phyloP scores from a whole-genome alignment of 2,797 vertebrate genomes.

The Rhabdomys pumilio region DNA sequence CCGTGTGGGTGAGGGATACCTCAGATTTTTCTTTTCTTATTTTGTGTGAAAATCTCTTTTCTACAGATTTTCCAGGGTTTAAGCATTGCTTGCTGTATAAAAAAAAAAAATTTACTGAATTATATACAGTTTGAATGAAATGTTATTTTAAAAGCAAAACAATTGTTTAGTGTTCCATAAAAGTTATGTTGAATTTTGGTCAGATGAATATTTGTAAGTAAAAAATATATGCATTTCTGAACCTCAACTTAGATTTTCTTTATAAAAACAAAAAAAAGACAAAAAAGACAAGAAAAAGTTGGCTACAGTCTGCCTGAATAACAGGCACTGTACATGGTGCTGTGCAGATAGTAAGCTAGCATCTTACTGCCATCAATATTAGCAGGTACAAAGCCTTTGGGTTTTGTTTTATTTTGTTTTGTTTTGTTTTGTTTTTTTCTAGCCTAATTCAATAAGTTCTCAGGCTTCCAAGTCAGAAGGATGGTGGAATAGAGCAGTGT shows the following conservation, averaged over 20 bases:
- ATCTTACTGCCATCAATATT: slow-evolving; percentile 80
- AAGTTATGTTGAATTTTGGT: slow-evolving; percentile 94
- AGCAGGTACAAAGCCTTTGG: slow-evolving; percentile 72
- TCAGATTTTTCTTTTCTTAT: slow-evolving; percentile 90
- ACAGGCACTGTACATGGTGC: slow-evolving; percentile 84
- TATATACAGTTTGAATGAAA: slow-evolving; percentile 93
- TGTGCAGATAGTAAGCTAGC: slow-evolving; percentile 81
- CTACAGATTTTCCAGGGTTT: slow-evolving; percentile 92
- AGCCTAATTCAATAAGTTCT: slow-evolving; percentile 71
- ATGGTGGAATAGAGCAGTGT: slow-evolving; percentile 36
- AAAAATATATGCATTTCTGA: slow-evolving; percentile 93
- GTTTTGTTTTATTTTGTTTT: not conserved
- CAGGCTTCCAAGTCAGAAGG: slow-evolving; percentile 72
- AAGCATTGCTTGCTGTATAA: slow-evolving; percentile 93
- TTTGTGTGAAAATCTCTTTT: slow-evolving; percentile 91
- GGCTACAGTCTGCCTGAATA: slow-evolving; percentile 81
- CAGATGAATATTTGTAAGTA: slow-evolving; percentile 94
- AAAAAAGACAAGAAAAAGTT: slow-evolving; percentile 74
- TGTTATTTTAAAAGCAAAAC: slow-evolving; percentile 91
- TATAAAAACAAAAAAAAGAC: slow-evolving; percentile 84
- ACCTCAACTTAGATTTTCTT: slow-evolving; percentile 91
- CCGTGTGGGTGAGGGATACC: slow-evolving; percentile 88
- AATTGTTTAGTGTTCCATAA: slow-evolving; percentile 92
- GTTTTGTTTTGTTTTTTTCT: slow-evolving; percentile 2
- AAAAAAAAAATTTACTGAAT: slow-evolving; percentile 88